Percentiles rank a stretch among this genome's conserved stretches.
These are phyloP conservation scores for Heterotis niloticus DNA, from an alignment of 2,113 vertebrate species.

Conservation along the genomic window DNA sequence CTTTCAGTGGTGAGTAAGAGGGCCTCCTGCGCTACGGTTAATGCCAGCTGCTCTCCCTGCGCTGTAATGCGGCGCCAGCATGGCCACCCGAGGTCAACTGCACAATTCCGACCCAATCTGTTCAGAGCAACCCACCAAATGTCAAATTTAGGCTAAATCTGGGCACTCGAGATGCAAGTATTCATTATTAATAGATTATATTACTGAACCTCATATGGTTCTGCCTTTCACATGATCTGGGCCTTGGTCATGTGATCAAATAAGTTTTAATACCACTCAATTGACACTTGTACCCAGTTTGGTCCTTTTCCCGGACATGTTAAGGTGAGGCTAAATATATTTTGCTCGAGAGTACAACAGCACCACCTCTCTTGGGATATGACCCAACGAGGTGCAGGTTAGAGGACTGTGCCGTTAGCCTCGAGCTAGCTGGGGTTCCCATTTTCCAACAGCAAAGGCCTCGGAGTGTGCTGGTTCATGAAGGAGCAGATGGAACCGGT, in stretches of 20 bases:
- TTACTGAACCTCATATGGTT: slow-evolving; percentile 46
- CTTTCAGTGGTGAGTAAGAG: slow-evolving; percentile 45
- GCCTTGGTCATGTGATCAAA: slow-evolving; percentile 52
- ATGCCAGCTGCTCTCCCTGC: slow-evolving; percentile 12
- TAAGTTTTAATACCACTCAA: slow-evolving; percentile 47
- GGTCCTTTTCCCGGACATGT: too few relatives aligned
- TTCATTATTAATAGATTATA: slow-evolving; percentile 27
- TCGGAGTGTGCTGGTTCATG: slow-evolving; percentile 74
- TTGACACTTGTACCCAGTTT: too few relatives aligned
- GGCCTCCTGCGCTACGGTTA: background rate
- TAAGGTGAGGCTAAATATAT: too few relatives aligned
- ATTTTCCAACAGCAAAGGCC: slow-evolving; percentile 74
- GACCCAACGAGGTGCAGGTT: too few relatives aligned
- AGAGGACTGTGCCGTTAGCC: too few relatives aligned
- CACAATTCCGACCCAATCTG: slow-evolving; percentile 44
- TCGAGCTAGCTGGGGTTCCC: too few relatives aligned
- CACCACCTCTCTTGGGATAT: too few relatives aligned
- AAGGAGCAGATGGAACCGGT: slow-evolving; percentile 67
- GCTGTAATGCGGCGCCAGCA: slow-evolving; percentile 8
- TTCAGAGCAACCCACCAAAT: slow-evolving; percentile 38
- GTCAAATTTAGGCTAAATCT: slow-evolving; percentile 33
- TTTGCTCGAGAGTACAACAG: too few relatives aligned
- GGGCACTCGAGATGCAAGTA: slow-evolving; percentile 13
- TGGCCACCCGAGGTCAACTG: slow-evolving; percentile 43
- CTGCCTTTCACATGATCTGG: slow-evolving; percentile 48